Conservation (phyloP, 2,113 vertebrate genomes). For the Varanus salvator region DNA sequence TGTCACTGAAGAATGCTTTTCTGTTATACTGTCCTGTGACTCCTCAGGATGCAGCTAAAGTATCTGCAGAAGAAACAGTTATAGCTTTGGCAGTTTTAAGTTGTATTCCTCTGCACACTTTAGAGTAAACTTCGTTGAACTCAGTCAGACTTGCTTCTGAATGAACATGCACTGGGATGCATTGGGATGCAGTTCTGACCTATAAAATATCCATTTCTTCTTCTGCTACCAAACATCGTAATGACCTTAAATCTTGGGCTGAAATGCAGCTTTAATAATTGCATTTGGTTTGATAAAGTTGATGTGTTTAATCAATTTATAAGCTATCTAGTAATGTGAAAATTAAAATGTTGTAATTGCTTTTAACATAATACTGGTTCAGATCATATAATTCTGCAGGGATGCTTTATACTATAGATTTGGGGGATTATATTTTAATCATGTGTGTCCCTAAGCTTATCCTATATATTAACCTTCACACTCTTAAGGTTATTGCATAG, state of each 20-base stretch:
- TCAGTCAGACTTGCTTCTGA: not conserved
- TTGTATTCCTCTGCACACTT: not conserved
- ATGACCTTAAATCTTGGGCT: constrained; percentile 61
- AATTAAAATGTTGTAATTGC: not conserved
- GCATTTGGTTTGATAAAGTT: not conserved
- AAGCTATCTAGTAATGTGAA: not conserved
- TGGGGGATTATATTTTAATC: not conserved
- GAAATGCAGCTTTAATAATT: constrained; percentile 42
- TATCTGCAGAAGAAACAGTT: not conserved
- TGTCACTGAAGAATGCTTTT: not conserved
- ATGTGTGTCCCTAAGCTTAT: not conserved
- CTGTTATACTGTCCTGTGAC: not conserved
- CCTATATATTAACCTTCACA: not conserved
- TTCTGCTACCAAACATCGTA: constrained; percentile 56
- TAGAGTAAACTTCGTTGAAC: not conserved
- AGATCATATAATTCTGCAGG: not conserved
- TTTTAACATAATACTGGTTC: not conserved
- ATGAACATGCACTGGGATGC: not conserved
- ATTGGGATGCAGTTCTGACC: not conserved
- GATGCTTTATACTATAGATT: not conserved
- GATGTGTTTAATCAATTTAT: constrained; percentile 10
- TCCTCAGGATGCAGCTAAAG: not conserved
- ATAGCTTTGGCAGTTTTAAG: not conserved
- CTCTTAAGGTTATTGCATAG: not conserved
- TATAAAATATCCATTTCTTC: not conserved